phyloP scores from a whole-genome alignment of 2,888 invertebrate species.

The Girardia tigrina region DNA sequence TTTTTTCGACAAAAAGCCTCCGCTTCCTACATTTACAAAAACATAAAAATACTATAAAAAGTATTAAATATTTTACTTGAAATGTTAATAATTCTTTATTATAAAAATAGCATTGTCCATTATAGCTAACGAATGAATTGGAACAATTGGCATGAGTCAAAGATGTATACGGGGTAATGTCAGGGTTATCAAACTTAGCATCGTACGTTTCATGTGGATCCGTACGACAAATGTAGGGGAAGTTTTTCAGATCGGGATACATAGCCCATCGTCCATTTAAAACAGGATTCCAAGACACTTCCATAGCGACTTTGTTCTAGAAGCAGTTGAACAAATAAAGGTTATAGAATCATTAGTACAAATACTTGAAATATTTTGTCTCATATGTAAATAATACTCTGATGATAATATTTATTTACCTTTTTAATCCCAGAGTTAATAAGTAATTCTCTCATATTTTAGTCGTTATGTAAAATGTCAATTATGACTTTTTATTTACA shows the following conservation, averaged over 20 bases:
- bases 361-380: too few species aligned
- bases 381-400: too few species aligned
- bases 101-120: constrained; percentile 1
- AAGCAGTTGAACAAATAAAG: too few species aligned
- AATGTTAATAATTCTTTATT: neutral
- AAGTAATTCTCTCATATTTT: too few species aligned
- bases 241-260: neutral
- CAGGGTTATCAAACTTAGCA: neutral
- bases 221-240: neutral
- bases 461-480: too few species aligned
- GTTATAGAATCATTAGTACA: too few species aligned
- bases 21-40: neutral
- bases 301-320: neutral
- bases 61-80: neutral
- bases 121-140: neutral
- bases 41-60: neutral
- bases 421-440: too few species aligned
- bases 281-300: neutral
- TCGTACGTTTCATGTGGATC: neutral
- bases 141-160: neutral
- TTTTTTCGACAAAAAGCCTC: neutral
- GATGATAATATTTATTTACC: too few species aligned
- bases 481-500: too few species aligned
- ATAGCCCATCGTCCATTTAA: neutral
- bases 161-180: neutral